Evolutionary conservation across 2,113 vertebrate species (phyloP).

Genomic region (Tetrax tetrax): DNA sequence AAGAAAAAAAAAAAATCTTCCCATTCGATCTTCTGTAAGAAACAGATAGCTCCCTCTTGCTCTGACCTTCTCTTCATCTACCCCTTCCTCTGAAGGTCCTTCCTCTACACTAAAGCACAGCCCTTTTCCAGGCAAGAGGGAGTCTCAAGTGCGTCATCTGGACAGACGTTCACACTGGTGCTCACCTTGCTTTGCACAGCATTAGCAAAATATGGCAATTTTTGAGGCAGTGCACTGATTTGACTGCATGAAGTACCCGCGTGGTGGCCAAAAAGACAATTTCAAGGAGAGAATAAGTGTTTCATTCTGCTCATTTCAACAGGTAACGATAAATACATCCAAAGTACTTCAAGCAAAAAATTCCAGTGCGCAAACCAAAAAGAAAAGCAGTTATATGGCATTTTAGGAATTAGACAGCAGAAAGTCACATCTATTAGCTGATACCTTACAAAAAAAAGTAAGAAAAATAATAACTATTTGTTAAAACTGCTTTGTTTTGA

Average conservation of each 20-base stretch:
- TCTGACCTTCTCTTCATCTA: background rate
- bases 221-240: fast-evolving
- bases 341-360: background rate
- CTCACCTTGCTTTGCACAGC: background rate
- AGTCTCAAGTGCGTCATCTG: background rate
- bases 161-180: background rate
- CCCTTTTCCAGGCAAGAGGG: background rate
- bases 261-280: background rate
- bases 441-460: background rate
- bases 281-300: background rate
- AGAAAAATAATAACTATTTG: background rate
- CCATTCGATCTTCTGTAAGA: background rate
- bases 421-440: background rate
- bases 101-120: background rate
- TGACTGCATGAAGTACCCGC: background rate
- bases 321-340: background rate
- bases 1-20: background rate
- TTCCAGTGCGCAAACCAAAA: background rate
- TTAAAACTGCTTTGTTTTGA: background rate
- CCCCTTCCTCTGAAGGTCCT: background rate
- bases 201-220: background rate
- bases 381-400: background rate
- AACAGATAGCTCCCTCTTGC: background rate
- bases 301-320: background rate
- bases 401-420: background rate